phyloP scores from a whole-genome alignment of 2,797 vertebrate genomes.

The Chaetophractus vellerosus region DNA sequence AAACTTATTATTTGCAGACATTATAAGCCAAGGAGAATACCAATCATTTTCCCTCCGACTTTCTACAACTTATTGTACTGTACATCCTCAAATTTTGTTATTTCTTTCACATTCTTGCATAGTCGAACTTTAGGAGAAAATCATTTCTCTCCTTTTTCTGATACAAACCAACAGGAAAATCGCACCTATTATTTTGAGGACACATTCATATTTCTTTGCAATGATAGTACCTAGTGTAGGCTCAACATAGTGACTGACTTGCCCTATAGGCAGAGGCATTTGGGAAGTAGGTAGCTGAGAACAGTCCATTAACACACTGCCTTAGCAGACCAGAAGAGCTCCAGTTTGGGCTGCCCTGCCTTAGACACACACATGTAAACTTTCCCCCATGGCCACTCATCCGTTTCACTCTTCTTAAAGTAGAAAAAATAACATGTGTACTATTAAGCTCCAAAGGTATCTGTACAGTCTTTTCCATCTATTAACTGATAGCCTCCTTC shows the following conservation, averaged over 20 bases:
- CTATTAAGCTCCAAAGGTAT: neutral
- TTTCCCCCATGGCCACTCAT: neutral
- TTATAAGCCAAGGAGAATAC: neutral
- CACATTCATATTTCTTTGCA: conserved; percentile 20
- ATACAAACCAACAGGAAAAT: neutral
- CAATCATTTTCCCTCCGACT: neutral
- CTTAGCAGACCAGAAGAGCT: neutral
- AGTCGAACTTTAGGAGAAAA: conserved; percentile 4
- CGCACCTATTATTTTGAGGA: neutral
- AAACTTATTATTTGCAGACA: neutral
- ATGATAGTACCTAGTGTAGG: neutral
- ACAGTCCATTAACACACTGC: neutral
- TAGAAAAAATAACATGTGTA: neutral
- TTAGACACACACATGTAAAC: too few species aligned
- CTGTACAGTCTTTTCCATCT: neutral
- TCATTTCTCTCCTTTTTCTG: neutral
- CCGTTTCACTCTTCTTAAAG: neutral
- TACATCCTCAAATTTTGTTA: neutral
- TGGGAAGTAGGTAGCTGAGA: neutral
- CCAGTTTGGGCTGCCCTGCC: neutral
- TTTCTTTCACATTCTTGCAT: conserved; percentile 7
- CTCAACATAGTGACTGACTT: neutral
- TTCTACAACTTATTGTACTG: neutral
- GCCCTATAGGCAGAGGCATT: neutral
- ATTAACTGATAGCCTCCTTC: neutral